A percentile compares a stretch with the other conserved stretches of the same genome.
Conservation (phyloP, 2,797 vertebrate species). For the Gymnothorax javanicus region DNA sequence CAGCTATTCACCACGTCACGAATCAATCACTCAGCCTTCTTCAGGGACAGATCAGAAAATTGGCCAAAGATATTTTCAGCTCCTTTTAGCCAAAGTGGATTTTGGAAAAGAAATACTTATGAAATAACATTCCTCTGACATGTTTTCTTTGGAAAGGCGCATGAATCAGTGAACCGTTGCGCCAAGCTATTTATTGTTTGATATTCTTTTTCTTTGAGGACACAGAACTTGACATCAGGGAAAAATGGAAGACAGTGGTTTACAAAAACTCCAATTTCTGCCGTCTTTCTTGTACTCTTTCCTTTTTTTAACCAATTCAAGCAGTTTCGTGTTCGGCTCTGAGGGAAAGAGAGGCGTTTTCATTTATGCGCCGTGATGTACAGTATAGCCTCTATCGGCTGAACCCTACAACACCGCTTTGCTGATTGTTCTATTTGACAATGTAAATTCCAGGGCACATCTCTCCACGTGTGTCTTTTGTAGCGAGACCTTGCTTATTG, state of each 20-base stretch:
- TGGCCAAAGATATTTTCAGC: background rate
- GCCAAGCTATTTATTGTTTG: background rate
- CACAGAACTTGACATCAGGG: background rate
- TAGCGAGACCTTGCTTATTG: background rate
- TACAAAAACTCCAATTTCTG: background rate
- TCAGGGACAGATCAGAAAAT: background rate
- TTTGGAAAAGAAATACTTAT: background rate
- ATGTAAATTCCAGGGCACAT: background rate
- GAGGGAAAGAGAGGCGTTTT: background rate
- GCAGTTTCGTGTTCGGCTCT: background rate
- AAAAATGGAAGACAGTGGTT: background rate
- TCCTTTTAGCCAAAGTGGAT: background rate
- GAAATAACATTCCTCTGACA: background rate
- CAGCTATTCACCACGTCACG: background rate
- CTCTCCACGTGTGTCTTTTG: background rate
- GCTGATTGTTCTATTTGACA: background rate
- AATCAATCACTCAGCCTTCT: background rate
- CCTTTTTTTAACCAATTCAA: background rate
- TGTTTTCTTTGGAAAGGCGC: background rate
- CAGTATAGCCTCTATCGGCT: background rate
- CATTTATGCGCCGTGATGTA: background rate
- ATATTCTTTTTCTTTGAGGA: background rate
- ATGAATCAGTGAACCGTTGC: background rate
- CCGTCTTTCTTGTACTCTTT: background rate
- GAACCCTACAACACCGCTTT: background rate